Evolutionary conservation across 2,797 vertebrate species (phyloP).

Genomic region (Gambusia yucatana): DNA sequence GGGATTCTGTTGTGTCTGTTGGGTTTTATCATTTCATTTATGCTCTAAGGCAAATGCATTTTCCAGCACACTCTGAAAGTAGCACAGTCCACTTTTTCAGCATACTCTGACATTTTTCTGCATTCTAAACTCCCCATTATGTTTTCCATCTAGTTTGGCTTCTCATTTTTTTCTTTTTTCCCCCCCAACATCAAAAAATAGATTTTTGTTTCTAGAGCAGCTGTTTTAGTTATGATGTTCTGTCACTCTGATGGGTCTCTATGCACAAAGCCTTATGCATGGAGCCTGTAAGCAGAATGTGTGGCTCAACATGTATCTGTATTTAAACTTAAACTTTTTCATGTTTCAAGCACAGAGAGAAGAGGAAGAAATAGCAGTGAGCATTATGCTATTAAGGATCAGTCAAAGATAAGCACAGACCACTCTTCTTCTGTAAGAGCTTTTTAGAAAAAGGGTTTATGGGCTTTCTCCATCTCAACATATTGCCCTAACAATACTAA

Average conservation of each 20-base stretch:
- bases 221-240: constrained; percentile 19
- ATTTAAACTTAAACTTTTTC: neutral
- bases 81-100: constrained; percentile 30
- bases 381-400: constrained; percentile 9
- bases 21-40: constrained; percentile 40
- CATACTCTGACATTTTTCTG: constrained; percentile 21
- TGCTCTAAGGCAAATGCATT: constrained; percentile 39
- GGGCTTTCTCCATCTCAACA: neutral
- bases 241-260: constrained; percentile 20
- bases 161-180: constrained; percentile 8
- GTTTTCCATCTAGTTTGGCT: constrained; percentile 1
- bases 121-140: neutral
- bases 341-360: constrained; percentile 48
- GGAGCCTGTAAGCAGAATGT: constrained; percentile 17
- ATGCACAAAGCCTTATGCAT: constrained; percentile 8
- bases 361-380: constrained; percentile 15
- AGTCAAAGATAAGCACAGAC: constrained; percentile 18
- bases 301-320: constrained; percentile 2
- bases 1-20: constrained; percentile 18
- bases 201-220: constrained; percentile 14
- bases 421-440: constrained; percentile 42
- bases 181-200: neutral
- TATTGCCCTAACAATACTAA: neutral
- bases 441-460: neutral
- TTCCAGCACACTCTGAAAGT: constrained; percentile 28